Evolutionary conservation across 2,888 invertebrate species (phyloP), one percentile per base, ranked within the genome.

Genomic region (Ditula angustiorana): DNA sequence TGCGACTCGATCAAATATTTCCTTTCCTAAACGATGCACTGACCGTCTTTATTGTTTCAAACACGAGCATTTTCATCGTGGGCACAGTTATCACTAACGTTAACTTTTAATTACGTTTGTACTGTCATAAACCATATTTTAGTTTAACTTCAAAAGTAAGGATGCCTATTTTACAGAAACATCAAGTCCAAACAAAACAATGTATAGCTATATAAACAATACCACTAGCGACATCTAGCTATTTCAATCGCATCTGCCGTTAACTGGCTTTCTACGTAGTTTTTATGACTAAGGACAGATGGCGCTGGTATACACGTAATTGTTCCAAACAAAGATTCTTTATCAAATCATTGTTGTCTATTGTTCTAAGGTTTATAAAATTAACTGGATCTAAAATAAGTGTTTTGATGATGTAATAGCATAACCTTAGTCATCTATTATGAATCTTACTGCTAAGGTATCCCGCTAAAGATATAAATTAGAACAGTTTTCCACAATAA

Each of bases 181-280:
- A 24, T 26, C 5, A 55, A 56, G 4, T 37, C 26, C 24, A 52
- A 10, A 30, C 41, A 57, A 53, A 59, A 47, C 50, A 64, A 53
- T 59, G 64, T 53, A 64, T 64, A 64, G 46, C 52, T 64, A 59
- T 37, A 59, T 59, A 64, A 64, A 64, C 58, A 59, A 46, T 41
- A 24, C 16, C 28, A 28, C 35, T 59, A 47, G 10, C 46, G 58
- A 44, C 59, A 37, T 28, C 35, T 53, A 46, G 16, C 5, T 21
- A 1, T 26, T 5, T 7, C 11, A 11, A 21, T 16, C 41, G 10
- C 7, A 19, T 19, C 8, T 16, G 19, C 19, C 19, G 7, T 41
- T 19, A 5, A 41, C 19, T 19, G 0, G 10, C 41, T 10, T 10
- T 10, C 2, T 19, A 10, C 16, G 19, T 4, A 10, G 19, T 41